These are phyloP conservation scores for Sturmia bella DNA, from an alignment of 2,888 invertebrate species.

Conservation along the genomic window DNA sequence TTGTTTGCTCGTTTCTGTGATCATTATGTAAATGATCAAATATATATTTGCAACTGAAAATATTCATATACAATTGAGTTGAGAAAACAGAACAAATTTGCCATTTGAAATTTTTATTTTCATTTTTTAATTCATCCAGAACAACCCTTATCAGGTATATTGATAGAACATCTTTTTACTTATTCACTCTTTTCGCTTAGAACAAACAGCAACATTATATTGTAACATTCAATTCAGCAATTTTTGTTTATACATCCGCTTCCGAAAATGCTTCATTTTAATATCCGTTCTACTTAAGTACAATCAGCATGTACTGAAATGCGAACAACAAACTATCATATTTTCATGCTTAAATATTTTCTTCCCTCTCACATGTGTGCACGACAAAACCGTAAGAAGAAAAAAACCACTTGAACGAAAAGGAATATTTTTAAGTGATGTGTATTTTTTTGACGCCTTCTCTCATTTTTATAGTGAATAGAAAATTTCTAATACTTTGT, in stretches of 20 bases:
- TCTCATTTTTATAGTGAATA: constrained; percentile 11
- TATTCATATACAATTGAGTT: too few relatives aligned
- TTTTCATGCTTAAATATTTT: not conserved
- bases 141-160: not conserved
- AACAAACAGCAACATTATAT: constrained; percentile 29
- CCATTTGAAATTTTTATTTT: too few relatives aligned
- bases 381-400: not conserved
- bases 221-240: constrained; percentile 68
- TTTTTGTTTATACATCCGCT: constrained; percentile 69
- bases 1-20: too few relatives aligned
- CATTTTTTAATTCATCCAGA: too few relatives aligned
- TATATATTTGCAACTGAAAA: too few relatives aligned
- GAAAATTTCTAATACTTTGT: not conserved
- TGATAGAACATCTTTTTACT: constrained; percentile 56
- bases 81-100: not conserved
- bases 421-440: not conserved
- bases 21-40: too few relatives aligned
- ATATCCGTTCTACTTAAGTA: constrained; percentile 64
- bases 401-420: constrained; percentile 11
- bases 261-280: constrained; percentile 70
- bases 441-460: constrained; percentile 52
- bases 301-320: constrained; percentile 25
- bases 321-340: constrained; percentile 14
- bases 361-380: not conserved
- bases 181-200: constrained; percentile 6